Percentiles rank a stretch among this genome's conserved stretches.
Conservation (phyloP, 2,888 invertebrate species). For the Tanytarsus gracilentus region DNA sequence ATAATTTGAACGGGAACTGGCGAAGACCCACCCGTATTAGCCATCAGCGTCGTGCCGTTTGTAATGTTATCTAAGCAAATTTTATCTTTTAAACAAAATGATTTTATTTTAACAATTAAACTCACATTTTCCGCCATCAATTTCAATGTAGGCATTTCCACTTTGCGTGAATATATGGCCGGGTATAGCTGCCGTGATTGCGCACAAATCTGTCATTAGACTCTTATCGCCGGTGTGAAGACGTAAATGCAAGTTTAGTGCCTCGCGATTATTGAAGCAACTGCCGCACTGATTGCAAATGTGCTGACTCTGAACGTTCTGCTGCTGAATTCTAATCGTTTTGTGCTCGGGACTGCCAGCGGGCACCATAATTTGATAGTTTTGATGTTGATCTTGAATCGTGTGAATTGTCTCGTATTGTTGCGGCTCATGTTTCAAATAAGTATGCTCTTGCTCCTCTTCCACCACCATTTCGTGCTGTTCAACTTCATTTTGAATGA, state of each 20-base stretch:
- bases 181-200: slow-evolving; percentile 66
- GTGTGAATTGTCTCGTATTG: slow-evolving; percentile 24
- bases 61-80: slow-evolving; percentile 34
- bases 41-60: slow-evolving; percentile 19
- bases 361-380: slow-evolving; percentile 18
- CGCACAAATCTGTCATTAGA: slow-evolving; percentile 70
- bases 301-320: slow-evolving; percentile 11
- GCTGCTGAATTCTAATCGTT: slow-evolving; percentile 18
- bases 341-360: slow-evolving; percentile 14
- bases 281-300: slow-evolving; percentile 50
- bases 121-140: slow-evolving; percentile 27
- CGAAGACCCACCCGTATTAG: slow-evolving; percentile 33
- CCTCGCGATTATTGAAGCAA: slow-evolving; percentile 61
- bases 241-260: slow-evolving; percentile 66
- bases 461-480: slow-evolving; percentile 7
- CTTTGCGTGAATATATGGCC: slow-evolving; percentile 48
- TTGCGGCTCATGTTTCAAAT: slow-evolving; percentile 29
- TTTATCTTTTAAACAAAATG: neutral
- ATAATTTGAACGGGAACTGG: slow-evolving; percentile 45
- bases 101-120: neutral
- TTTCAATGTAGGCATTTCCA: slow-evolving; percentile 24
- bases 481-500: neutral
- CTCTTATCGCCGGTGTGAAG: slow-evolving; percentile 73
- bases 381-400: slow-evolving; percentile 5
- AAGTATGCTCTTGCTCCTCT: slow-evolving; percentile 1